Evolutionary conservation across 2,113 vertebrate species (phyloP).

Genomic region (Labrus mixtus): DNA sequence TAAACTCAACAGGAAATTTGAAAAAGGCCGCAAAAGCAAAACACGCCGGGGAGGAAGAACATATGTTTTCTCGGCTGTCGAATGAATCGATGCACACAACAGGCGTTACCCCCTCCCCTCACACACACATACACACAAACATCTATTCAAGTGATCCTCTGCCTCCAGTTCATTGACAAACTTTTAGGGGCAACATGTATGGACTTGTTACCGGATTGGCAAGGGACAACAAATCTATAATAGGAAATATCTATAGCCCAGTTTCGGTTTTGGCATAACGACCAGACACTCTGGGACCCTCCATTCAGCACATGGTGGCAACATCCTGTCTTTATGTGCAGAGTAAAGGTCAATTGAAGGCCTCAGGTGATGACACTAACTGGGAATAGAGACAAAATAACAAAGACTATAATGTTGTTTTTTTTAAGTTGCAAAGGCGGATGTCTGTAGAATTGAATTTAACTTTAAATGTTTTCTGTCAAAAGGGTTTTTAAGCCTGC

Average conservation of each 20-base stretch:
- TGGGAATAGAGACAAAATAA: not conserved
- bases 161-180: constrained; percentile 29
- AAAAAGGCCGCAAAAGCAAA: not conserved
- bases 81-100: constrained; percentile 3
- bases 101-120: not conserved
- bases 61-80: not conserved
- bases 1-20: not conserved
- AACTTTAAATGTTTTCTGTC: too few relatives aligned
- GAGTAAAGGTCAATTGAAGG: not conserved
- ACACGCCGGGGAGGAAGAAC: not conserved
- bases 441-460: too few relatives aligned
- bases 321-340: constrained; percentile 7
- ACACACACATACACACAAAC: not conserved
- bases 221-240: constrained; percentile 66
- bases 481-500: too few relatives aligned
- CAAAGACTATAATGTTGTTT: not conserved
- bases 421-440: too few relatives aligned
- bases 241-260: constrained; percentile 75
- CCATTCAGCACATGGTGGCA: constrained; percentile 50
- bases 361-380: not conserved
- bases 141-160: not conserved
- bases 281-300: constrained; percentile 13
- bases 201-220: constrained; percentile 44
- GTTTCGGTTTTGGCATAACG: constrained; percentile 23
- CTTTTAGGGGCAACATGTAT: constrained; percentile 3